Evolutionary conservation across 2,797 vertebrate species (phyloP).

Genomic region (Petrocephalus sullivani): DNA sequence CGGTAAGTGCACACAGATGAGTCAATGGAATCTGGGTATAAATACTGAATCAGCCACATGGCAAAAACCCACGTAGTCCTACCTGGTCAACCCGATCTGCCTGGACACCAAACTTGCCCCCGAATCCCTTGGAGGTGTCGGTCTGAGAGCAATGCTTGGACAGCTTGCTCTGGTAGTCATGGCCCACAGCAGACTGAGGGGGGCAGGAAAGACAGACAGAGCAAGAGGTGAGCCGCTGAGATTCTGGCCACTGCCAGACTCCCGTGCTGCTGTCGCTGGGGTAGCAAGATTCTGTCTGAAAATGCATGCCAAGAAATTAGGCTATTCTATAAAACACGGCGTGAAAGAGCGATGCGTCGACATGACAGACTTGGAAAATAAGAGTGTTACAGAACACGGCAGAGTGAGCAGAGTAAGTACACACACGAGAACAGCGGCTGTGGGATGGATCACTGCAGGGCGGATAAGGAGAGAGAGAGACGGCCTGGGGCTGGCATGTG

Average conservation of each 20-base stretch:
- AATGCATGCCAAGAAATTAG: neutral
- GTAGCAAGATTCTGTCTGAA: neutral
- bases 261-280: neutral
- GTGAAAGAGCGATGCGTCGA: neutral
- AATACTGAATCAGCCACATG: neutral
- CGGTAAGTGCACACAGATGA: neutral
- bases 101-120: constrained; percentile 90
- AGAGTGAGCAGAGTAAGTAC: neutral
- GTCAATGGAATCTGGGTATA: neutral
- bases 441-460: too few relatives aligned
- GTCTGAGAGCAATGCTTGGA: constrained; percentile 92
- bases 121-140: constrained; percentile 84
- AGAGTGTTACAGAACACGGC: neutral
- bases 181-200: constrained; percentile 83
- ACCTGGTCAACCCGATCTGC: constrained; percentile 90
- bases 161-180: constrained; percentile 85
- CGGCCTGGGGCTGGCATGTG: neutral
- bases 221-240: neutral
- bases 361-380: neutral
- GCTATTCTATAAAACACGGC: neutral
- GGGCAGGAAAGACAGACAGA: neutral
- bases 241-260: neutral
- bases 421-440: neutral
- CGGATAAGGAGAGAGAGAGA: neutral
- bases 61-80: constrained; percentile 22